These are phyloP conservation scores for Tetheella fluctuosa DNA, from an alignment of 2,888 invertebrate genomes.

Conservation along the genomic window DNA sequence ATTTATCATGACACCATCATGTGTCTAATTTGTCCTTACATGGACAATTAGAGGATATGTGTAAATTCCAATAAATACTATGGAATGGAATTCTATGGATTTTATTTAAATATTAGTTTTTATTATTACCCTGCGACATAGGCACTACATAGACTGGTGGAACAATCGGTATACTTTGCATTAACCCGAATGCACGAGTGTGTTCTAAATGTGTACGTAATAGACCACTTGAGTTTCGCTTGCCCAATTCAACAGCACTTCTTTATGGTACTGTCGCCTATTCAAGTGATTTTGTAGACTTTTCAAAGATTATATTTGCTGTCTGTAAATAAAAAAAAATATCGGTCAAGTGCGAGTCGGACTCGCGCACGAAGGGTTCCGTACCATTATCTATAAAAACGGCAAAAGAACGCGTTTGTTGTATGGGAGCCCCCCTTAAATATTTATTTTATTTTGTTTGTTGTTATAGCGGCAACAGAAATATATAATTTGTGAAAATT, in stretches of 20 bases:
- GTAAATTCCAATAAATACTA: too few species aligned
- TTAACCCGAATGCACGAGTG: conserved; percentile 77
- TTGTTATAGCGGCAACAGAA: too few species aligned
- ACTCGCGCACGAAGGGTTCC: too few species aligned
- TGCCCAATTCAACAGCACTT: conserved; percentile 76
- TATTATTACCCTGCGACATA: not conserved
- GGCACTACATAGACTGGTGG: conserved; percentile 10
- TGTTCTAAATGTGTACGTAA: conserved; percentile 74
- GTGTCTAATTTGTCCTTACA: too few species aligned
- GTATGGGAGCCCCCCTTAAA: too few species aligned
- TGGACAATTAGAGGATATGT: too few species aligned
- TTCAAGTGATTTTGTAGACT: conserved; percentile 35
- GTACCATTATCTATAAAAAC: too few species aligned
- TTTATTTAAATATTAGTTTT: not conserved
- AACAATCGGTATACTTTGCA: conserved; percentile 45
- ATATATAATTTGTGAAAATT: too few species aligned
- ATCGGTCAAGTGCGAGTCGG: too few species aligned
- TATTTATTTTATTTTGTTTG: too few species aligned
- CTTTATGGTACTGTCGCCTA: conserved; percentile 53
- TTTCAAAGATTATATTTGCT: not conserved
- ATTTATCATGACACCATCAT: too few species aligned
- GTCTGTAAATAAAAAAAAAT: not conserved
- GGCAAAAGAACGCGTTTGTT: too few species aligned
- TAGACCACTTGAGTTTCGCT: conserved; percentile 81
- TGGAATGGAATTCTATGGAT: not conserved